Conservation (phyloP, 2,888 invertebrate genomes). For the Platycnemis pennipes region DNA sequence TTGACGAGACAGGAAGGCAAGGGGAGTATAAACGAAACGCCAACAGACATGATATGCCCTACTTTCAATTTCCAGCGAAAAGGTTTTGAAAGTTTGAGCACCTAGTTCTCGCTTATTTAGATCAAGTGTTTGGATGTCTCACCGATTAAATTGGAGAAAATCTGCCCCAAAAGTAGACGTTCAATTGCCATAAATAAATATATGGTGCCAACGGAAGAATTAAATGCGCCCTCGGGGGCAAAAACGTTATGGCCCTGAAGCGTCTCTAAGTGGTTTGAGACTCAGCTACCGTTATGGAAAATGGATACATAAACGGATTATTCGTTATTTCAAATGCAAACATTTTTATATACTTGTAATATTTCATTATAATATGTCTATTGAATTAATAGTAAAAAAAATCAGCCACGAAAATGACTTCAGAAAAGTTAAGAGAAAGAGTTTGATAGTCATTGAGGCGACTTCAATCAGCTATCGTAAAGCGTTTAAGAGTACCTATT, state of each 20-base stretch:
- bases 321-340: too few relatives aligned
- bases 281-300: not conserved
- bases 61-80: slow-evolving; percentile 51
- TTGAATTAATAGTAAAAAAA: too few relatives aligned
- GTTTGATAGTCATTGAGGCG: too few relatives aligned
- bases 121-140: slow-evolving; percentile 44
- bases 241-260: not conserved
- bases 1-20: slow-evolving; percentile 22
- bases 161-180: not conserved
- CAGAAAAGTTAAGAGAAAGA: too few relatives aligned
- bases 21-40: not conserved
- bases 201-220: not conserved
- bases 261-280: not conserved
- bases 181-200: not conserved
- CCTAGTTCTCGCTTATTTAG: slow-evolving; percentile 14
- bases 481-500: too few relatives aligned
- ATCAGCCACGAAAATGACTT: too few relatives aligned
- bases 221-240: not conserved
- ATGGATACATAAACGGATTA: too few relatives aligned
- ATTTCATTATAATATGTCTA: too few relatives aligned
- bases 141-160: slow-evolving; percentile 35
- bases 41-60: slow-evolving; percentile 28
- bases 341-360: too few relatives aligned
- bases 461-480: too few relatives aligned
- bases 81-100: slow-evolving; percentile 52